Base-by-base conservation (phyloP, 1,140 invertebrate species). In the fruit fly (Drosophila melanogaster) region DNA sequence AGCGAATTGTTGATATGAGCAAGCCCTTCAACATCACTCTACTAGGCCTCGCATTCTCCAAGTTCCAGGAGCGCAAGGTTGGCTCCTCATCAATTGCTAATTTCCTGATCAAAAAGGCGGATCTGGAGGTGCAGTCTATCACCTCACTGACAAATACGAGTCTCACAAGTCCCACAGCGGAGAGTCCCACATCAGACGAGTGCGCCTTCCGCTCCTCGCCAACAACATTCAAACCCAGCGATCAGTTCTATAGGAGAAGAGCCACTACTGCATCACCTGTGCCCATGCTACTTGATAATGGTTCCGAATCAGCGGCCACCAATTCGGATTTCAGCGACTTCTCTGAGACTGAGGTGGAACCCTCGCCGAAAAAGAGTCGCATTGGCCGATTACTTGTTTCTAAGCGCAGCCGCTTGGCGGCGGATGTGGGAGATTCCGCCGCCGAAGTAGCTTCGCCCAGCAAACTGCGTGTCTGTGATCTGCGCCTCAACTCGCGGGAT, bases 1-100 rank as follows among this genome's bases (percentile, higher is more conserved):
- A 95, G 83, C 95, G 96, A 85, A 93, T 96, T 55, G 94, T 96
- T 46, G 94, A 96, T 81, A 93, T 95, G 57, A 94, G 93, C 12
- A 95, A 95, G 92, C 94, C 95, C 53, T 96, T 96, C 92, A 95
- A 96, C 92, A 94, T 97, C 66, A 96, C 96, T 7, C 92, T 96
- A 38, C 92, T 97, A 38, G 96, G 96, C 22, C 92, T 97, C 70
- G 95, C 95, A 12, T 96, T 96, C 83, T 96, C 95, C 3, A 96
- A 96, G 90, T 96, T 96, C 73, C 94, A 95, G 67, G 95, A 96
- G 81, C 93, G 94, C 44, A 94, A 94, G 76, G 94, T 93, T 15
- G 94, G 94, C 1, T 93, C 94, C 81, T 93, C 92, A 10, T 95
- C 95, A 24, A 95, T 96, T 76, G 94, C 95, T 0, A 95, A 95